Base-by-base conservation (phyloP, 2,888 invertebrate species). In the Ptycholaimellus sp. region DNA sequence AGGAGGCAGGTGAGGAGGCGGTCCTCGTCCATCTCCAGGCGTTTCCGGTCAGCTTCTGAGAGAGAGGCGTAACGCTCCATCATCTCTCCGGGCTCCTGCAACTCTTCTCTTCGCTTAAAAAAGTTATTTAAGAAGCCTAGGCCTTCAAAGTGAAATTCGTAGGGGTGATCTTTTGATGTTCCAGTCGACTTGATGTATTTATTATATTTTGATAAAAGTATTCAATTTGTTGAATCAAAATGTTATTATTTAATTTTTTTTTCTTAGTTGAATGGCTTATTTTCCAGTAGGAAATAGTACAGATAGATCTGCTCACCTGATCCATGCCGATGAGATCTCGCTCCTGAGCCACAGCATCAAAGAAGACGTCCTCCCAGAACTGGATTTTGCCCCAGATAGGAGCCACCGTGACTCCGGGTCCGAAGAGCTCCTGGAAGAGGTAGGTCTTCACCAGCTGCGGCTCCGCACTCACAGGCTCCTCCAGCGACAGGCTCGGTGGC, bases 381-480 rank as follows among this genome's bases (percentile, higher is more conserved):
- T 85, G 83, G 79, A 85, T 82, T 67, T 93, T 85, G 62, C 93
- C 90, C 93, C 93, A 99, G 22, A 96, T 63, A n/a, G n/a, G n/a
- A n/a, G n/a, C n/a, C n/a, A n/a, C n/a, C n/a, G n/a, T n/a, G n/a
- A n/a, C n/a, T n/a, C n/a, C n/a, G n/a, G n/a, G n/a, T n/a, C n/a
- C n/a, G n/a, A n/a, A n/a, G n/a, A n/a, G n/a, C n/a, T n/a, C n/a
- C n/a, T n/a, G n/a, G n/a, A n/a, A n/a, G n/a, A n/a, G n/a, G n/a
- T n/a, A n/a, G n/a, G n/a, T n/a, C n/a, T n/a, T n/a, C n/a, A n/a
- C n/a, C n/a, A n/a, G n/a, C n/a, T n/a, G n/a, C n/a, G n/a, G n/a
- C n/a, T n/a, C n/a, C n/a, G n/a, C n/a, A n/a, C n/a, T n/a, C n/a
- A n/a, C n/a, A n/a, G n/a, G n/a, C n/a, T n/a, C n/a, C n/a, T n/a